Evolutionary conservation across 2,113 vertebrate species (phyloP), one percentile per base, ranked within the genome.

Genomic region (Paracanthobrama guichenoti): DNA sequence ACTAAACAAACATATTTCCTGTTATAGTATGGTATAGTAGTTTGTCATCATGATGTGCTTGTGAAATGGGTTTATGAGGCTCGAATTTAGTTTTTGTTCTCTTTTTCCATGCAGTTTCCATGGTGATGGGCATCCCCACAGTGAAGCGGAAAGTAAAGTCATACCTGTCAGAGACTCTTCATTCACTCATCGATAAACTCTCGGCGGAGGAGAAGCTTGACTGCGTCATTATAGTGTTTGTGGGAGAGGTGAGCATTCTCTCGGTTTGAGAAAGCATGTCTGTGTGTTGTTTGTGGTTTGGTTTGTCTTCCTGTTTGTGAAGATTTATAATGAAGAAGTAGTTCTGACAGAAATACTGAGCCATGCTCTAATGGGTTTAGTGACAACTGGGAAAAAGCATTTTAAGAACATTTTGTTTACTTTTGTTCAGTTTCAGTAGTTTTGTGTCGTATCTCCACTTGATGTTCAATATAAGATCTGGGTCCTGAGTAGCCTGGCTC

Each of bases 71-170:
- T 46, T 62, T 88, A 87, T 88, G 85, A 82, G 83, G 86, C 12
- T 26, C 0, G 31, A 82, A 39, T 88, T 81, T 60, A 26, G 46
- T 60, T 73, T 79, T 71, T 48, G 39, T 13, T 71, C 77, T 6
- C 83, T 48, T 62, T 39, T 60, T 91, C 60, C 69, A 91, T 92
- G 59, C 93, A 99, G 98, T 99, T 93, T 98, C 98, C 90, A 96
- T 99, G 94, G 97, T 98, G 88, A 99, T 99, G 98, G 98, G 98
- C 85, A 97, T 99, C 91, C 98, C 98, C 85, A 99, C 98, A 11
- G 98, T 99, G 92, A 99, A 97, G 93, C 94, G 98, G 88, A 97
- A 99, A 95, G 97, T 99, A 88, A 98, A 96, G 93, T 99, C 98
- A 50, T 99, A 99, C 90, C 95, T 99, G 92, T 94, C 95, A 64